Evolutionary conservation across 1,140 invertebrate genomes (phyloP), one percentile per base, ranked within the genome.

Genomic region (Halictus rubicundus): DNA sequence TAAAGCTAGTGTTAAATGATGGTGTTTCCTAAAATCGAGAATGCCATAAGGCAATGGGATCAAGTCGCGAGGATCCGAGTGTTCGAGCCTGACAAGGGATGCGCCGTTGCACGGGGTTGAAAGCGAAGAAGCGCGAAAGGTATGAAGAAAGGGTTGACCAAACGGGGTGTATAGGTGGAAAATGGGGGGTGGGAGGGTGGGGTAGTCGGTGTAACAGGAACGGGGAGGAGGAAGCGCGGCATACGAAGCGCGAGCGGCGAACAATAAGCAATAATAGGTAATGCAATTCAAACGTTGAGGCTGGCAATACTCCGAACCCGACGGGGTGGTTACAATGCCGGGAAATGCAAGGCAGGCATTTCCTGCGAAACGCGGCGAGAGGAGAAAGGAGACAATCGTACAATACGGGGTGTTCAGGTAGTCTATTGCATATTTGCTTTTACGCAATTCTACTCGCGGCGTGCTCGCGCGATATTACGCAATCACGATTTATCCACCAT

Each of bases 201-300:
- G 16, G 66, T 72, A 83, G 74, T 14, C 14, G 60, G 39, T 37
- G 59, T 63, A 77, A 77, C 49, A 70, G 75, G 52, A 78, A 80
- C 39, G 60, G 39, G 52, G 42, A n/a, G 52, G 52, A 54, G 52
- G 68, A 65, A 69, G 52, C 68, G 65, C 64, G 76, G 72, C 69
- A 80, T 75, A 66, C 85, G 84, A 85, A 87, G 83, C 75, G 83
- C 75, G 70, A 86, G 75, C 80, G 78, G 73, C 82, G 90, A 91
- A 91, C 90, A 92, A 91, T 91, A 90, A 91, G 90, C 89, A 91
- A 90, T 90, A 89, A 91, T 91, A 89, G 88, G 88, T 91, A 91
- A 91, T 92, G 88, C 88, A 90, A 91, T 91, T 91, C 87, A 90
- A 91, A 89, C 85, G 87, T 84, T 82, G 86, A 88, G 85, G 88